Base-by-base conservation (phyloP, 2,888 invertebrate genomes). In the Nomada fucata region DNA sequence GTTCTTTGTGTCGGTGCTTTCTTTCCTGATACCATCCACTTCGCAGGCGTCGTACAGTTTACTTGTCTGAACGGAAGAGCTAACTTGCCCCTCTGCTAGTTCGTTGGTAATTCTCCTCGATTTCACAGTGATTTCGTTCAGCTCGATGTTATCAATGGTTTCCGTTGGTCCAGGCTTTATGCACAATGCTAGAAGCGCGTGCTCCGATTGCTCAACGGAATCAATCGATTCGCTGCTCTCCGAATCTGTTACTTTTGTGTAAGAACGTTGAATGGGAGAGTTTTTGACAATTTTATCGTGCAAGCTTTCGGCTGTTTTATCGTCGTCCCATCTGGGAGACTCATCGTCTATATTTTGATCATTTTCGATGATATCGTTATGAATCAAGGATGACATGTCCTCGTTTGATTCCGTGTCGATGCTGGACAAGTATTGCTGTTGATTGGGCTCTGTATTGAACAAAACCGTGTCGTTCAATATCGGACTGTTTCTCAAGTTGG, bases 181-280 rank as follows among this genome's bases (percentile, higher is more conserved):
- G 29, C 92, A 92, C 9, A 92, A 61, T 74, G 92, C 89, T 7
- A 91, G 67, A 5, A 92, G 86, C 2, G 88, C 91, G 23, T 91
- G 93, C 47, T 91, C 92, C 15, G 93, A 92, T 71, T 90, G 90
- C 47, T 93, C 93, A 2, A 93, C 90, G 0, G 92, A 93, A 60
- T 92, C 90, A 29, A 91, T 92, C 0, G 92, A 93, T 61, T 92
- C 92, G 29, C 89, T 91, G 60, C 91, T 93, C 50, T 89, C 89
- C 0, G 87, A 87, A 20, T 88, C 83, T 3, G 76, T 84, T 18
- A 79, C 76, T 59, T 88, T 88, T 0, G 78, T 61, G 55, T 78
- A 88, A 44, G 86, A 83, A 9, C 79, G 87, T n/a, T 86, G 73
- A 77, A 86, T 82, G 18, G 70, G 61, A 5, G 67, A 4, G 11